Conservation (phyloP, 2,113 vertebrate species). For the Haplotaxodon microlepis region DNA sequence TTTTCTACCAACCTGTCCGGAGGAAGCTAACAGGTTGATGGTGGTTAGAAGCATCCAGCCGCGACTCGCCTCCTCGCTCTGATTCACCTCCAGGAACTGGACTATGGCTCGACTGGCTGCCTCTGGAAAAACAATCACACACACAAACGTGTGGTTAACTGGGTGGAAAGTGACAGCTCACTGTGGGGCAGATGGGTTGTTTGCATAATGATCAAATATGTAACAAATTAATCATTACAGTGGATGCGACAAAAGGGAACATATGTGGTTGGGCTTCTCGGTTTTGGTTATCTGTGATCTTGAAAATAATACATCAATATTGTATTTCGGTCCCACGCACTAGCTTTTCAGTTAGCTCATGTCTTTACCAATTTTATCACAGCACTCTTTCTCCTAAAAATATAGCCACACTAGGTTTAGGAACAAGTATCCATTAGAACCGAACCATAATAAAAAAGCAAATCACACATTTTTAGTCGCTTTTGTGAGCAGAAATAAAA, state of each 20-base stretch:
- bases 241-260: not conserved
- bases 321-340: accelerated
- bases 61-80: conserved; percentile 96
- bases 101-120: conserved; percentile 97
- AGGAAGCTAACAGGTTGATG: conserved; percentile 96
- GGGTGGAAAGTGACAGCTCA: not conserved
- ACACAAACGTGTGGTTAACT: not conserved
- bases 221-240: not conserved
- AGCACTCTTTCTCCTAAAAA: accelerated
- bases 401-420: not conserved
- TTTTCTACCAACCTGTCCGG: conserved; percentile 84
- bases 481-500: not conserved
- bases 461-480: not conserved
- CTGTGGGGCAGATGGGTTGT: not conserved
- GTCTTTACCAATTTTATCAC: not conserved
- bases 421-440: not conserved
- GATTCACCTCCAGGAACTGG: conserved; percentile 97
- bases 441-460: not conserved
- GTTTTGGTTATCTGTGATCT: not conserved
- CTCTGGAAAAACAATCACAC: conserved; percentile 68
- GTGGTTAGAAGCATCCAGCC: conserved; percentile 99
- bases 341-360: not conserved
- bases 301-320: not conserved
- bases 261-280: not conserved
- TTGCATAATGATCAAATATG: not conserved